These are phyloP conservation scores for Smutsia gigantea DNA, from an alignment of 2,797 vertebrate species.

Conservation along the genomic window DNA sequence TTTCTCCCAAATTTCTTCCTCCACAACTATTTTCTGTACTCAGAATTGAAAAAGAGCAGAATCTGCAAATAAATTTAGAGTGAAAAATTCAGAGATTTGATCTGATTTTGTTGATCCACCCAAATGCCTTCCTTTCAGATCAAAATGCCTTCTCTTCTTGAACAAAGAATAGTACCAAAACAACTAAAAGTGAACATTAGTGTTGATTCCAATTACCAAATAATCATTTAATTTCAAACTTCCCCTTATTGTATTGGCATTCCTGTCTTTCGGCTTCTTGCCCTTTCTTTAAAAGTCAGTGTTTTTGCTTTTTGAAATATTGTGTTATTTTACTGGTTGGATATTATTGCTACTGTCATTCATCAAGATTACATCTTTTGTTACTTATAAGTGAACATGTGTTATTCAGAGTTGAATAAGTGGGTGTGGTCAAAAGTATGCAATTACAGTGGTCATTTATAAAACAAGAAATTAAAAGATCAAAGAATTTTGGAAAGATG, in stretches of 20 bases:
- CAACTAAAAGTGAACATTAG: not conserved
- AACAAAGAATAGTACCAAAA: constrained; percentile 9
- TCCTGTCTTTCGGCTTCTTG: not conserved
- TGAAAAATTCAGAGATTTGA: not conserved
- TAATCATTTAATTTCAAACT: not conserved
- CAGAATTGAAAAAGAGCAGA: not conserved
- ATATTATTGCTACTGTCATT: not conserved
- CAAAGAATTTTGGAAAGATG: constrained; percentile 8
- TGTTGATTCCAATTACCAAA: not conserved
- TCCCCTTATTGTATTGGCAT: not conserved
- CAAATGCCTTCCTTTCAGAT: not conserved
- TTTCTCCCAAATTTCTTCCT: constrained; percentile 1
- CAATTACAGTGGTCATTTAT: not conserved
- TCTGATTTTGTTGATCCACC: not conserved
- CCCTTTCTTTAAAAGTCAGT: not conserved
- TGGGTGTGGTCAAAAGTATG: not conserved
- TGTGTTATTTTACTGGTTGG: not conserved
- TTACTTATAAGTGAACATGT: constrained; percentile 11
- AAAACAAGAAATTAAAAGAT: not conserved
- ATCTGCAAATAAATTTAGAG: not conserved
- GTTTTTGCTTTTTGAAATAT: not conserved
- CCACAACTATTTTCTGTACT: not conserved
- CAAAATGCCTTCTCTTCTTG: not conserved
- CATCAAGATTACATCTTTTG: not conserved
- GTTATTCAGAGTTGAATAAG: not conserved